Percentiles rank a stretch among this genome's conserved stretches.
Evolutionary conservation across 2,888 invertebrate genomes (phyloP).

Genomic region (Apodemia duryi): DNA sequence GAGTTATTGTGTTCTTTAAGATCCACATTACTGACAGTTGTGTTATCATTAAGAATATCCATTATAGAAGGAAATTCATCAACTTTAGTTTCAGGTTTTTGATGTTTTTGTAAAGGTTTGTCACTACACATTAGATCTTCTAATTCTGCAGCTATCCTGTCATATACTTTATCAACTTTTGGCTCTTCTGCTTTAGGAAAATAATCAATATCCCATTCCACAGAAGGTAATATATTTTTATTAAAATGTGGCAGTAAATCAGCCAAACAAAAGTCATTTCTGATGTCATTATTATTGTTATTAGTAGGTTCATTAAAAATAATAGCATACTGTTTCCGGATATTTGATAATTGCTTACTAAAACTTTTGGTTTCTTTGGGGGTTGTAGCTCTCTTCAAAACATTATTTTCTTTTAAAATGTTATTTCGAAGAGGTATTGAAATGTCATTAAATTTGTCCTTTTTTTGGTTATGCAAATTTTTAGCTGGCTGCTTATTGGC

Average conservation of each 20-base stretch:
- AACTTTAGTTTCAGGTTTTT: constrained; percentile 42
- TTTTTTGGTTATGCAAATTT: constrained; percentile 38
- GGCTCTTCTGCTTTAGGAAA: constrained; percentile 63
- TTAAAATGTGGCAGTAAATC: constrained; percentile 56
- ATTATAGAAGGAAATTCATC: constrained; percentile 72
- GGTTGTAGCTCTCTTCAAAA: constrained; percentile 34
- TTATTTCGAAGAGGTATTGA: neutral
- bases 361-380: constrained; percentile 43
- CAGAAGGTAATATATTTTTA: constrained; percentile 57
- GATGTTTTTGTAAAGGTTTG: constrained; percentile 43
- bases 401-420: constrained; percentile 7
- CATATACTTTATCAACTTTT: constrained; percentile 71
- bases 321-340: constrained; percentile 59
- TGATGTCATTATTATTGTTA: constrained; percentile 43
- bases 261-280: constrained; percentile 46
- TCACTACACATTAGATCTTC: constrained; percentile 73
- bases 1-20: constrained; percentile 46
- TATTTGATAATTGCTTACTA: constrained; percentile 34
- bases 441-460: constrained; percentile 48
- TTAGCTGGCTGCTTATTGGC: constrained; percentile 55
- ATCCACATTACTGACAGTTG: constrained; percentile 41
- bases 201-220: constrained; percentile 69
- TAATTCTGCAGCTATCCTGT: constrained; percentile 71
- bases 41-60: constrained; percentile 64
- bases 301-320: constrained; percentile 53